Base-by-base conservation (phyloP, 2,888 invertebrate genomes). In the Mythimna ferrago region DNA sequence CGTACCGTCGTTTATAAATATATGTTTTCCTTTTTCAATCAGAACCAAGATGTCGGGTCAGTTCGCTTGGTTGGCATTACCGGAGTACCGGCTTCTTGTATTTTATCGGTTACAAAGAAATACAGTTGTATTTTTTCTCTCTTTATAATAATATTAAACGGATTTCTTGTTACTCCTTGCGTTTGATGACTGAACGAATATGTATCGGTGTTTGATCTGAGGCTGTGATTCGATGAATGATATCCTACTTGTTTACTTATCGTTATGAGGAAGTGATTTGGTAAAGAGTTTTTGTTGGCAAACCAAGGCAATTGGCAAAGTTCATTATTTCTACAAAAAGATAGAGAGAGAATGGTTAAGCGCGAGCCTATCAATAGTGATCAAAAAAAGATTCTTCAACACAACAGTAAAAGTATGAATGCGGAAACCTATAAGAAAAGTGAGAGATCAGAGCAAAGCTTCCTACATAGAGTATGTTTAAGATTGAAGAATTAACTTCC, bases 21-120 rank as follows among this genome's bases (percentile, higher is more conserved):
- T 83, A 81, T 76, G 71, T 79, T 77, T 85, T 71, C 86, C 73
- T 78, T 76, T 77, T 79, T 73, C 85, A 83, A 85, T 86, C 83
- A 79, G 66, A 73, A 56, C 65, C 76, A 86, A 70, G 71, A 57
- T 76, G 80, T 76, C 73, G 69, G 85, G 87, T 86, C 85, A 86
- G 86, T 87, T 79, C 86, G 70, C 85, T 78, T 78, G 79, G 76
- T 60, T 84, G 66, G 80, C 44, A 41, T 19, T n/a, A 65, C 32
- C 63, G 54, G 68, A 35, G 62, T 65, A 66, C 77, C 60, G 65
- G 66, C 65, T 74, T 61, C 76, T 77, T 73, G 75, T 72, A 72
- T 81, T 85, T 80, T 79, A 83, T 85, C 53, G 77, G 64, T 76
- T 73, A 70, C 82, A 72, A 71, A 71, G 66, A 85, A 82, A 66